These are phyloP conservation scores for Pteropus rufus DNA, from an alignment of 2,797 vertebrate genomes.

Conservation along the genomic window DNA sequence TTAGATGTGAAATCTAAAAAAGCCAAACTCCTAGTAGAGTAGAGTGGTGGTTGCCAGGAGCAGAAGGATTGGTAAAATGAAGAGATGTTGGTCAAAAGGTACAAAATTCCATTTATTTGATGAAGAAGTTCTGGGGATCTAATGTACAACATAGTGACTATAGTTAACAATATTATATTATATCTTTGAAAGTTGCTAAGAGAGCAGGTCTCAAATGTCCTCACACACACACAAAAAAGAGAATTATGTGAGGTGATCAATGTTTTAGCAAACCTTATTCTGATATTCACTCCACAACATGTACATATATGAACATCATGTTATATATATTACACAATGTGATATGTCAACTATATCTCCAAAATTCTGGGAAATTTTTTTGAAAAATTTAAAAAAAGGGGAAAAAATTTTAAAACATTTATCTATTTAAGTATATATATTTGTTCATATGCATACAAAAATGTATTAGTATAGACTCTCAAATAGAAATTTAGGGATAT, in stretches of 20 bases:
- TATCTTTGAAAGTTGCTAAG: not conserved
- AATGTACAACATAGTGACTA: not conserved
- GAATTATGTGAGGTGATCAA: not conserved
- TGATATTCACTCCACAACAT: not conserved
- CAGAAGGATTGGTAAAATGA: not conserved
- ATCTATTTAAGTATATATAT: not conserved
- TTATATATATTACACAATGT: not conserved
- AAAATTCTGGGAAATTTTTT: not conserved
- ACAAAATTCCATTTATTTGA: not conserved
- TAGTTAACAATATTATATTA: not conserved
- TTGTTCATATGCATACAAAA: not conserved
- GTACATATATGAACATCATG: not conserved
- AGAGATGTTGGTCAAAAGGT: not conserved
- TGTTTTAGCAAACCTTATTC: not conserved
- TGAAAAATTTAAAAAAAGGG: not conserved
- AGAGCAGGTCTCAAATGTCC: not conserved
- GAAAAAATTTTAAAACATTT: not conserved
- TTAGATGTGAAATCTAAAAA: not conserved
- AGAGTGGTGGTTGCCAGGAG: not conserved
- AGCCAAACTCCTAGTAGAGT: not conserved
- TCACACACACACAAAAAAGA: not conserved
- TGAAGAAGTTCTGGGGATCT: not conserved
- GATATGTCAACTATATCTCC: not conserved
- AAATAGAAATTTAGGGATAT: not conserved
- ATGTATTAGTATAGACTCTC: not conserved